Base-by-base conservation (phyloP, 2,113 vertebrate species). In the Nibea albiflora region DNA sequence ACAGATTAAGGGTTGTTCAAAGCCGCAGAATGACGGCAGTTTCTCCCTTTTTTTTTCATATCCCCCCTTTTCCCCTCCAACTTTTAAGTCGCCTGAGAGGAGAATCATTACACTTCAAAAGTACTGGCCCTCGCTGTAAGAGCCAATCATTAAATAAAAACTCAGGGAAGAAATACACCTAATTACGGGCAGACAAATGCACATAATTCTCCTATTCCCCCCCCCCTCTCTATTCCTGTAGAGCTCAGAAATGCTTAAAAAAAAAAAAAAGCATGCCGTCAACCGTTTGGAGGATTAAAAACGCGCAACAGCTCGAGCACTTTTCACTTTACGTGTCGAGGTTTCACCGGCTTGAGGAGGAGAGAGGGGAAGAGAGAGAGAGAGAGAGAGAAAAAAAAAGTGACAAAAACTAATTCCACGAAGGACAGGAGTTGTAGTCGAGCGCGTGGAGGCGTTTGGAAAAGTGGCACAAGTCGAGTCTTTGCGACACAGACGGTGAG, bases 1-100 rank as follows among this genome's bases (percentile, higher is more conserved):
- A 88, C 92, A 95, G 93, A 95, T 96, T 94, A 95, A 90, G 86
- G 85, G 90, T 81, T 90, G 92, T 92, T 95, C 91, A 95, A 93
- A 93, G 91, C 84, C 57, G 70, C 50, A 84, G 79, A 89, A 84
- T 90, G 80, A 88, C 35, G 73, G 63, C 76, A 42, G 35, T 86
- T 81, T n/a, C 49, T 74, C 28, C 31, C 5, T 77, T 85, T 78
- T 78, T 66, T 68, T 68, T 63, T 66, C 42, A 47, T 26, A n/a
- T n/a, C n/a, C 64, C n/a, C 49, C 68, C 56, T 46, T 28, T 47
- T 31, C 73, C 68, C 61, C 77, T 77, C 69, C 85, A 89, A 90
- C 91, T 91, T 91, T 92, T 91, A 91, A 93, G 91, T 90, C 74
- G 85, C 88, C 86, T 69, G 86, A 93, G 89, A 92, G 91, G 88